Evolutionary conservation across 1,140 invertebrate species (phyloP), one percentile per base, ranked within the genome.

Genomic region (Drosophila parabipectinata): DNA sequence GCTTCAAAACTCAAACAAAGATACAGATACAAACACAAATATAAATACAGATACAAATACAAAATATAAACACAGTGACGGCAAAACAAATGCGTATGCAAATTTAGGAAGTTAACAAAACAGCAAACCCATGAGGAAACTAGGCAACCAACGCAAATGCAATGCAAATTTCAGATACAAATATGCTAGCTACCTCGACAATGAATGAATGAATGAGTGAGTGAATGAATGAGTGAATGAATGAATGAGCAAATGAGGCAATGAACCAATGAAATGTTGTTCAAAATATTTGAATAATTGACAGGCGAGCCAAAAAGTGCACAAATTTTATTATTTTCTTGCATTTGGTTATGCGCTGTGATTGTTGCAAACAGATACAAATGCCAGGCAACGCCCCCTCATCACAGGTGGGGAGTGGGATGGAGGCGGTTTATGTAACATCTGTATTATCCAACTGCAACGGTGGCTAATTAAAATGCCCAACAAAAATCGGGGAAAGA

Each of bases 241-340:
- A 8, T 56, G 18, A 72, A 4, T 58, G 53, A 72, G 4, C 48
- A 3, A 50, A 44, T 58, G 53, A 72, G 21, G 62, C 63, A 63
- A 56, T 18, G 68, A 52, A 45, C 24, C 47, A 67, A 34, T 18
- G 14, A 50, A 26, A 32, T 44, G 26, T n/a, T 34, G 62, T 14
- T 54, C 64, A 45, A 76, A 55, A 75, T 81, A 77, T 68, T 69
- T 84, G 66, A 84, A 83, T 83, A 83, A 83, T 83, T 79, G 79
- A 76, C 78, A 82, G 56, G 58, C 51, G 24, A 47, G 41, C 53
- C 56, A 34, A 75, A 78, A 76, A 79, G 47, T 81, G 56, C 56
- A 57, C 34, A 69, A 69, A 66, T 59, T 71, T 55, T 63, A 52
- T 67, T 51, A 41, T 32, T 66, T 66, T 30, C 45, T 41, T 26